Conservation (phyloP, 2,113 vertebrate species). For the Chaetodon trifascialis region DNA sequence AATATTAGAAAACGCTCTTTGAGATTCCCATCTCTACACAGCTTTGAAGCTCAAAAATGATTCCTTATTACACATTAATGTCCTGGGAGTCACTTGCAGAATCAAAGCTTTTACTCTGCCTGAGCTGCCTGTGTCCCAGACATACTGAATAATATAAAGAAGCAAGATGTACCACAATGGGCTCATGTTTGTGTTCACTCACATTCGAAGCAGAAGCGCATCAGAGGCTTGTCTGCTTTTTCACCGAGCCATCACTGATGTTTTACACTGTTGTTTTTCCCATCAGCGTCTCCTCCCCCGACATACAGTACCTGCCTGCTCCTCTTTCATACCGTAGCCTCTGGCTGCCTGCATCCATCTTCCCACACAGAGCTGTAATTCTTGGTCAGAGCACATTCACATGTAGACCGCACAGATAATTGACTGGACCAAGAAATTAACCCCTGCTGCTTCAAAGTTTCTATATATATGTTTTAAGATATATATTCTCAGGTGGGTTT, state of each 20-base stretch:
- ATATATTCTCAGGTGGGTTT: background rate
- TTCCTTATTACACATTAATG: background rate
- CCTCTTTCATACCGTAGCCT: conserved; percentile 49
- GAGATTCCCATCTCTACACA: background rate
- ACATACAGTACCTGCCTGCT: conserved; percentile 34
- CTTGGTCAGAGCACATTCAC: conserved; percentile 55
- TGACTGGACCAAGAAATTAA: conserved; percentile 15
- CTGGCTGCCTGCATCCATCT: conserved; percentile 60
- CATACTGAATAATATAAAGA: conserved; percentile 6
- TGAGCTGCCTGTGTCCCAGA: background rate
- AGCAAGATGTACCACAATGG: background rate
- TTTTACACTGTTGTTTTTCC: conserved; percentile 38
- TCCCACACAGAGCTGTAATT: conserved; percentile 68
- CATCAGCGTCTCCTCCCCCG: conserved; percentile 30
- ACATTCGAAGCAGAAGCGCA: conserved; percentile 24
- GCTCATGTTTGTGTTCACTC: conserved; percentile 21
- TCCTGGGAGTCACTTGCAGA: background rate
- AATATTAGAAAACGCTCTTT: background rate
- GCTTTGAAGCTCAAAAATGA: background rate
- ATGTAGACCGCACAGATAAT: conserved; percentile 30
- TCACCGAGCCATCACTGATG: conserved; percentile 1
- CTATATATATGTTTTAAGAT: background rate
- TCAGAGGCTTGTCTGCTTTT: conserved; percentile 45
- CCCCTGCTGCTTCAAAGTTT: conserved; percentile 2
- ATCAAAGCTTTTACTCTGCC: background rate